Evolutionary conservation across 2,888 invertebrate species (phyloP), one percentile per base, ranked within the genome.

Genomic region (Ischnus inquisitorius): DNA sequence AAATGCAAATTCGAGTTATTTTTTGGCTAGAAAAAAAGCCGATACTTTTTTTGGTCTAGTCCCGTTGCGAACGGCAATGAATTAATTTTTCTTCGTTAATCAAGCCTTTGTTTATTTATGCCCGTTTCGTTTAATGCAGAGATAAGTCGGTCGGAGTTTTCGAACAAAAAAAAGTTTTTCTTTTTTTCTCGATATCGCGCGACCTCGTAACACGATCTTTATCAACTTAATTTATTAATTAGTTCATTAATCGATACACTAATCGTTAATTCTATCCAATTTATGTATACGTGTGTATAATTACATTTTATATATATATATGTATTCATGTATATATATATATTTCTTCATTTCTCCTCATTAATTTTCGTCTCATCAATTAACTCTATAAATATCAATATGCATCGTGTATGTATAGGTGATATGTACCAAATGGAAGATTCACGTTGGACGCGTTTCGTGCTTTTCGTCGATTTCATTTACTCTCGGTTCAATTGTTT

Each of bases 371-470:
- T 72, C 84, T 80, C 69, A 74, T 76, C 67, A 68, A 79, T 82
- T 79, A 67, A 75, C 74, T 81, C 67, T 83, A 60, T 83, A 81
- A 76, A 79, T 79, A 77, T 83, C 67, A 87, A 80, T 80, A 80
- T 68, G 77, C 68, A 84, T 82, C 88, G 86, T 88, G 88, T 88
- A 87, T 87, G 81, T 90, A 87, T 86, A 87, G 89, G 90, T 93
- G 93, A 93, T 93, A 93, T 93, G 93, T 93, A 93, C 91, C 92
- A 93, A 93, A 93, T 93, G 93, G 93, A 93, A 93, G 93, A 93
- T 92, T 92, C 92, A 90, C 91, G 92, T 92, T 91, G 87, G 87
- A 87, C 88, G 87, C 88, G 87, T 74, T 85, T 79, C 78, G 85
- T 85, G 87, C 84, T 75, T 77, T 72, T 79, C 75, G 82, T 75